Conservation (phyloP, 2,797 vertebrate genomes). For the Schizopygopsis pylzovi region DNA sequence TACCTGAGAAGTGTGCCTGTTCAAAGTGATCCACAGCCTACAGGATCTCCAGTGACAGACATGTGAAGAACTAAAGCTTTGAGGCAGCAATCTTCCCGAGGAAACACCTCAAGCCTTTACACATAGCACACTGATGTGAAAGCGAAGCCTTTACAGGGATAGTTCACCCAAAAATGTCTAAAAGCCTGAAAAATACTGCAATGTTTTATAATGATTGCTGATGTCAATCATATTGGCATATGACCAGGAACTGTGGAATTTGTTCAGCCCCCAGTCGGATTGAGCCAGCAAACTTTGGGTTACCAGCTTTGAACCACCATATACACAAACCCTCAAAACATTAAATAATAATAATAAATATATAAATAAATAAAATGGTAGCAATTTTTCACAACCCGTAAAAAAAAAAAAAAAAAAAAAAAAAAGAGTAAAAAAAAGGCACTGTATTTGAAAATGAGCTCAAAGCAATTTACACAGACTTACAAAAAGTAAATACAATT, state of each 20-base stretch:
- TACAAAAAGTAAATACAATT: too few species aligned
- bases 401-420: too few species aligned
- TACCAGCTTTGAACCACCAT: neutral
- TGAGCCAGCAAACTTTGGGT: neutral
- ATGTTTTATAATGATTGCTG: neutral
- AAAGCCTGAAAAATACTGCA: neutral
- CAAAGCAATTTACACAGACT: neutral
- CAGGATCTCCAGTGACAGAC: slow-evolving; percentile 10
- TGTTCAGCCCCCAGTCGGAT: neutral
- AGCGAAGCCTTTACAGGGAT: neutral
- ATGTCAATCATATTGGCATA: neutral
- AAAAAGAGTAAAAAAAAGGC: too few species aligned
- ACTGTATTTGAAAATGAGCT: neutral
- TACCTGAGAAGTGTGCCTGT: slow-evolving; percentile 51
- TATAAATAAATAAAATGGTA: too few species aligned
- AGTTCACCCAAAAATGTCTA: neutral
- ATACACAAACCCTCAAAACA: neutral
- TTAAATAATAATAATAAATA: too few species aligned
- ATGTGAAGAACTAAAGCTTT: neutral
- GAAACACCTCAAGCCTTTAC: slow-evolving; percentile 13
- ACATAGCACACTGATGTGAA: neutral
- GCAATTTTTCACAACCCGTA: too few species aligned
- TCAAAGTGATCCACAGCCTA: slow-evolving; percentile 9
- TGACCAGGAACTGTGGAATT: neutral
- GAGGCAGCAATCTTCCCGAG: slow-evolving; percentile 11